phyloP scores from a whole-genome alignment of 2,888 invertebrate species.

The Pinctada fucata region DNA sequence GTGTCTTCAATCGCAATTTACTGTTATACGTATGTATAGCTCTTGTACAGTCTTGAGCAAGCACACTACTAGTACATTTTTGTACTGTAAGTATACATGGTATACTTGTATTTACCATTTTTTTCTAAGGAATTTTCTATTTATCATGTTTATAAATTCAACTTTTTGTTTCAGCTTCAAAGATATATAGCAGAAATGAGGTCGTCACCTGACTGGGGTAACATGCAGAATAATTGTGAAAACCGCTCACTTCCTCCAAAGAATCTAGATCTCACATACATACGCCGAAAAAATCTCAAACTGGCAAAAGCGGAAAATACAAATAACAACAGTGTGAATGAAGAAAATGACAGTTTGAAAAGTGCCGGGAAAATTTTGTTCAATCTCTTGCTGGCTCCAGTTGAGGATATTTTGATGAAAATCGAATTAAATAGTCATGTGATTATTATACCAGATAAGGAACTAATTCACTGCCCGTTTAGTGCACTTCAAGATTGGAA shows the following conservation, averaged over 20 bases:
- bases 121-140: too few species aligned
- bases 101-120: too few species aligned
- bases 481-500: constrained; percentile 64
- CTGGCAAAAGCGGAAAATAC: constrained; percentile 39
- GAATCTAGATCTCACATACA: constrained; percentile 50
- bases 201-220: constrained; percentile 45
- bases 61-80: too few species aligned
- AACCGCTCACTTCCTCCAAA: constrained; percentile 63
- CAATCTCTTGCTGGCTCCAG: constrained; percentile 67
- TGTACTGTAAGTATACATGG: too few species aligned
- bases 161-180: constrained; percentile 49
- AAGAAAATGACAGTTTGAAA: constrained; percentile 44
- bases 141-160: too few species aligned
- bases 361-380: constrained; percentile 62
- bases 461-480: constrained; percentile 70
- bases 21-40: too few species aligned
- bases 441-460: constrained; percentile 71
- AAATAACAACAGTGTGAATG: constrained; percentile 18
- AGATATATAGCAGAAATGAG: constrained; percentile 51
- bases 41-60: too few species aligned
- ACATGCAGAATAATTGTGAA: constrained; percentile 61
- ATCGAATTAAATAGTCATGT: constrained; percentile 61
- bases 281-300: constrained; percentile 51
- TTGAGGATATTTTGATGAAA: constrained; percentile 68
- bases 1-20: too few species aligned